These are phyloP conservation scores for Cephus spinipes DNA, from an alignment of 2,888 invertebrate species.

Conservation along the genomic window DNA sequence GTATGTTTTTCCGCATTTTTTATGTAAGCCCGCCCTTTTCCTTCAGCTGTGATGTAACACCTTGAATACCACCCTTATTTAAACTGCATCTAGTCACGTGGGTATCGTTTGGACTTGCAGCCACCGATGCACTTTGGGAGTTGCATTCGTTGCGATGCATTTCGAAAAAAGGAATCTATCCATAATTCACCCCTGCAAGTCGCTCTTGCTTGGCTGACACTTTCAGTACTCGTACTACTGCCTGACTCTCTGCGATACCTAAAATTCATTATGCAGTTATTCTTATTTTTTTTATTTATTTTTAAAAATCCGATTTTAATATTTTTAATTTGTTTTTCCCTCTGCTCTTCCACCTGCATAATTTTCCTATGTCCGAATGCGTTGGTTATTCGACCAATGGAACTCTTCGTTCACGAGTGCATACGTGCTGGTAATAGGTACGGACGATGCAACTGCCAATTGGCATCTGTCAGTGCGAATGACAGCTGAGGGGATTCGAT, in stretches of 20 bases:
- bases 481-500: not conserved
- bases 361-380: not conserved
- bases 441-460: not conserved
- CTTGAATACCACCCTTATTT: not conserved
- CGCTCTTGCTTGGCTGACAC: not conserved
- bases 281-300: not conserved
- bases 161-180: not conserved
- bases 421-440: not conserved
- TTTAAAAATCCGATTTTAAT: not conserved
- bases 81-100: not conserved
- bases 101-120: not conserved
- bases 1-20: not conserved
- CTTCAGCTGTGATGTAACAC: not conserved
- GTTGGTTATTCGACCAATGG: not conserved
- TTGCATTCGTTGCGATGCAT: not conserved
- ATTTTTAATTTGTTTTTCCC: not conserved
- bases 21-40: not conserved
- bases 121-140: not conserved
- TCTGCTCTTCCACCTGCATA: not conserved
- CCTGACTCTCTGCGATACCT: not conserved
- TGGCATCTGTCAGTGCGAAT: not conserved
- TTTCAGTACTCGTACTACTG: not conserved
- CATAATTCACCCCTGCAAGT: not conserved
- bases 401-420: not conserved
- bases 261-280: not conserved